A percentile compares a stretch with the other conserved stretches of the same genome.
Evolutionary conservation across 2,113 vertebrate species (phyloP).

Genomic region (Etheostoma spectabile): DNA sequence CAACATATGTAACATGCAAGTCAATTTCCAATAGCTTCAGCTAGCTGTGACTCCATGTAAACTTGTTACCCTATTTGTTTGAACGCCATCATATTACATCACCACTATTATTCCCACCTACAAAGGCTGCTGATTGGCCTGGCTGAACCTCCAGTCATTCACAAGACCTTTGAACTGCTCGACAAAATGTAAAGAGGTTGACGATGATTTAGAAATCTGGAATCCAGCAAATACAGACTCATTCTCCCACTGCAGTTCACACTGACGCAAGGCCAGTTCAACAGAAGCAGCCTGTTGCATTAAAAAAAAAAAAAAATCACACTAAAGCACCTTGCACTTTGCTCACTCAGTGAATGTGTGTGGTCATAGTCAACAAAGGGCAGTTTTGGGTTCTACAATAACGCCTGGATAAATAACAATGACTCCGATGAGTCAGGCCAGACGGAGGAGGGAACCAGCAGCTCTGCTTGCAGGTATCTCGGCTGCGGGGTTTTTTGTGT

Average conservation of each 20-base stretch:
- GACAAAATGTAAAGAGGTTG: neutral
- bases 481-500: neutral
- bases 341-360: neutral
- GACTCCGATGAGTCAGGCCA: neutral
- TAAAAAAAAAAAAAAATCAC: neutral
- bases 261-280: neutral
- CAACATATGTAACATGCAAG: neutral
- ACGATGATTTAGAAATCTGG: neutral
- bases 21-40: neutral
- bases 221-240: neutral
- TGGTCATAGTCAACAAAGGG: neutral
- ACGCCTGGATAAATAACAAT: neutral
- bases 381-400: neutral
- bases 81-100: neutral
- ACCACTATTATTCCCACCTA: neutral
- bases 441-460: constrained; percentile 10
- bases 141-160: neutral
- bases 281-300: neutral
- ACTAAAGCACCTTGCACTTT: neutral
- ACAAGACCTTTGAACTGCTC: neutral
- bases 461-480: neutral
- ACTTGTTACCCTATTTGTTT: neutral
- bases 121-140: neutral
- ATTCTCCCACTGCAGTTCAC: neutral
- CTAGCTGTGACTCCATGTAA: neutral